A percentile compares a stretch with the other conserved stretches of the same genome.
Evolutionary conservation across 2,797 vertebrate species (phyloP).

Genomic region (Myiothlypis coronata): DNA sequence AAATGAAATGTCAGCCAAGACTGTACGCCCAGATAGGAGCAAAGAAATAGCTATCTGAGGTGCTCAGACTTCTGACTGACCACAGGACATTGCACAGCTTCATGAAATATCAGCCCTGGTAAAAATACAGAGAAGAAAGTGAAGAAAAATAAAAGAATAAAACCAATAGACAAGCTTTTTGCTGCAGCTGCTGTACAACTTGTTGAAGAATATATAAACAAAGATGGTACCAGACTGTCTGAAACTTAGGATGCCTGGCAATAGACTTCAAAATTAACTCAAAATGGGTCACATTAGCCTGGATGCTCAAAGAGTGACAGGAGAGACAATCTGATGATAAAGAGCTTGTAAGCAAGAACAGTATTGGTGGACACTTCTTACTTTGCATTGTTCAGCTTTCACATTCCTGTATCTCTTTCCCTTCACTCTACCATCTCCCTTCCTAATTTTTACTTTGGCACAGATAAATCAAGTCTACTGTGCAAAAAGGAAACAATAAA

Average conservation of each 20-base stretch:
- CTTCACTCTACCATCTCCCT: neutral
- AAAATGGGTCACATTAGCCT: neutral
- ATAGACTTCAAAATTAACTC: neutral
- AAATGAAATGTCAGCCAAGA: neutral
- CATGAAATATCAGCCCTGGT: neutral
- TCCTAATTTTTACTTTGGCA: neutral
- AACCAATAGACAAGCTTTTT: neutral
- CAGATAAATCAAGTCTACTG: neutral
- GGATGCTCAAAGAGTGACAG: neutral
- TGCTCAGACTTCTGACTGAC: neutral
- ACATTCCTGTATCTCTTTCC: neutral
- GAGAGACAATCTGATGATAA: neutral
- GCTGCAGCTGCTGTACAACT: neutral
- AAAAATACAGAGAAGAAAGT: neutral
- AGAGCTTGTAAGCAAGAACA: neutral
- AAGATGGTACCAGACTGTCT: neutral
- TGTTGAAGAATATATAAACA: neutral
- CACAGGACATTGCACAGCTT: neutral
- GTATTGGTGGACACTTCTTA: neutral
- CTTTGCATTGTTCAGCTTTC: neutral
- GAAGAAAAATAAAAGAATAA: neutral
- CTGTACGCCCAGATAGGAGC: neutral
- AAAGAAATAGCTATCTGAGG: neutral
- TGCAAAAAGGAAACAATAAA: neutral
- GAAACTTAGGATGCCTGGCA: neutral